Base-by-base conservation (phyloP, 2,113 vertebrate genomes). In the Edolisoma coerulescens region DNA sequence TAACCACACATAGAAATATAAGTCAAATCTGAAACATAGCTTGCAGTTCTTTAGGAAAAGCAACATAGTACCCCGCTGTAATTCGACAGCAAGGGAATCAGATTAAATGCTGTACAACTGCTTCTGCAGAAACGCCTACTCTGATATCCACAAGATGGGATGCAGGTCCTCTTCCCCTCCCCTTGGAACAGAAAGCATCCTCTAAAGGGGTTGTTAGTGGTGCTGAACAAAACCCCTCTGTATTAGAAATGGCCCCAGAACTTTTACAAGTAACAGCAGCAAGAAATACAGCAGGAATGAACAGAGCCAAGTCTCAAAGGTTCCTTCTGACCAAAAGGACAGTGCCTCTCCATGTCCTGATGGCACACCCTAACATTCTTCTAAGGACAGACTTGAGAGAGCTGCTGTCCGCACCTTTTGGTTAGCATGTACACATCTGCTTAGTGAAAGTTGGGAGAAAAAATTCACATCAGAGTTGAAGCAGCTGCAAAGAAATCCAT, bases 171-270 rank as follows among this genome's bases (percentile, higher is more conserved):
- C 50, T 12, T 42, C 44, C 24, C 3, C n/a, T 47, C 12, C 33
- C 35, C 60, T 28, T 9, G 3, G 20, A 37, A 59, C 3, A 5
- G 39, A 71, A 83, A 83, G 18, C 35, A 26, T 39, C 50, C 27
- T 26, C 37, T 11, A 41, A 7, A 47, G 13, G 7, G 76, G 52
- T 91, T 64, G 30, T 64, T 11, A 76, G 42, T 12, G 16, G 22
- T 12, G 44, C 35, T 3, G 4, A 23, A 81, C 1, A 3, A n/a
- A 70, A 32, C 1, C 0, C 14, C 9, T 27, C n/a, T 33, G 10
- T 24, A 49, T 49, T 23, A 75, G 21, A 50, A 90, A 52, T 10
- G 8, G 32, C 32, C 52, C 33, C 45, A 67, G 19, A 71, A 41
- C 30, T 83, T 35, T 18, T 1, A 47, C 10, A 30, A 39, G 14